Conservation (phyloP, 1,140 invertebrate genomes). For the Caenorhabditis remanei region DNA sequence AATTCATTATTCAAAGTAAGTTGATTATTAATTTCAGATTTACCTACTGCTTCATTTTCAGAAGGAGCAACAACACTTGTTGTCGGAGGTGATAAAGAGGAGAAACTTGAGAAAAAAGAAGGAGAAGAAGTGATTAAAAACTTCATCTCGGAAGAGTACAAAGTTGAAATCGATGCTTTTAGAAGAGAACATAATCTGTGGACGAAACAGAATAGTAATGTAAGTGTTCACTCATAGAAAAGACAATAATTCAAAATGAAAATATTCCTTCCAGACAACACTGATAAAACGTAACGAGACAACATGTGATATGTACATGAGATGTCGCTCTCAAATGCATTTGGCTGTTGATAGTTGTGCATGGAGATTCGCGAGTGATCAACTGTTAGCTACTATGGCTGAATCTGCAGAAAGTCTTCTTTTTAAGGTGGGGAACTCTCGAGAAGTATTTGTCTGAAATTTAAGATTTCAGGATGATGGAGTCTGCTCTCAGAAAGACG, state of each 20-base stretch:
- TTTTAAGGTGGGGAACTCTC: slow-evolving; percentile 5
- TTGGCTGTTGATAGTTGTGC: slow-evolving; percentile 64
- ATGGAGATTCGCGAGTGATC: slow-evolving; percentile 60
- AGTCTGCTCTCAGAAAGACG: slow-evolving; percentile 48
- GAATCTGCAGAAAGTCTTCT: slow-evolving; percentile 61
- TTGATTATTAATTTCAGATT: neutral
- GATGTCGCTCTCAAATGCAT: slow-evolving; percentile 63
- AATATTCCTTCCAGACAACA: slow-evolving; percentile 41
- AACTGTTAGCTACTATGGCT: slow-evolving; percentile 57
- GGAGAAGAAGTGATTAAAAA: slow-evolving; percentile 50
- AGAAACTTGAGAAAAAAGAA: neutral
- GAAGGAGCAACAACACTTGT: slow-evolving; percentile 28
- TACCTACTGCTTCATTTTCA: neutral
- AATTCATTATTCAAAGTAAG: slow-evolving; percentile 39
- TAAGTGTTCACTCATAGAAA: neutral
- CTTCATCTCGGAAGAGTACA: slow-evolving; percentile 55
- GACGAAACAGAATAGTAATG: slow-evolving; percentile 46
- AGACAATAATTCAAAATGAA: neutral
- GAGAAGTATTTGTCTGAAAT: neutral
- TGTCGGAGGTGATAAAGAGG: slow-evolving; percentile 8
- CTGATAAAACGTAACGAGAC: slow-evolving; percentile 59
- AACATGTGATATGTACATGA: slow-evolving; percentile 63
- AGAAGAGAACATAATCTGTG: slow-evolving; percentile 38
- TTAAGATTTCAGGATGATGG: slow-evolving; percentile 29
- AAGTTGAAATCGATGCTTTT: slow-evolving; percentile 54